Evolutionary conservation across 2,888 invertebrate genomes (phyloP).

Genomic region (Tillus elongatus): DNA sequence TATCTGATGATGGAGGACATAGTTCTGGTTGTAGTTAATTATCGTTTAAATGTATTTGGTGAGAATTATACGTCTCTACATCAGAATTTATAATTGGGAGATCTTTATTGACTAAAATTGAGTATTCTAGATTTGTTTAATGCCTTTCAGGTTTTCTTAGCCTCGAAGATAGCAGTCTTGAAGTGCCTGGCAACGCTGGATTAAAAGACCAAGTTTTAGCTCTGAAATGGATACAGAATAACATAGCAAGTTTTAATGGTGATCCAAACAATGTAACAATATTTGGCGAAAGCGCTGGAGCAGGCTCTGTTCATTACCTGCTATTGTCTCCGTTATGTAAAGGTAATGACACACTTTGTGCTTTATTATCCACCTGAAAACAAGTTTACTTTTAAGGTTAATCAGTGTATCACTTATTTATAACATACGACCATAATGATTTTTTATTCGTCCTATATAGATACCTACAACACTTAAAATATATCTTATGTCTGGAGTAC

Average conservation of each 20-base stretch:
- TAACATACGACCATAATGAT: too few species aligned
- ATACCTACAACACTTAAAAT: too few species aligned
- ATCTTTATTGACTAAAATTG: too few species aligned
- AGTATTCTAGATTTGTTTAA: too few species aligned
- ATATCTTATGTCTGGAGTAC: too few species aligned
- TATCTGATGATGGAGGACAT: constrained; percentile 37
- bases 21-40: constrained; percentile 37
- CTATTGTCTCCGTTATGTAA: not conserved
- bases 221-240: not conserved
- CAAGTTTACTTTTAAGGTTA: too few species aligned
- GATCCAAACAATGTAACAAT: constrained; percentile 1
- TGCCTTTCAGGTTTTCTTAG: constrained; percentile 1
- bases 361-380: too few species aligned
- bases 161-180: not conserved
- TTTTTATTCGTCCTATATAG: too few species aligned
- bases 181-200: constrained; percentile 1
- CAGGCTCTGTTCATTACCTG: not conserved
- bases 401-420: too few species aligned
- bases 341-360: too few species aligned
- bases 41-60: constrained; percentile 38
- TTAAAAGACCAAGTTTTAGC: constrained; percentile 2
- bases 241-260: not conserved
- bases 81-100: too few species aligned
- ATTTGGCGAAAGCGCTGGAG: constrained; percentile 2
- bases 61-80: too few species aligned